Evolutionary conservation across 2,797 vertebrate genomes (phyloP).

Genomic region (Coregonus sp.): DNA sequence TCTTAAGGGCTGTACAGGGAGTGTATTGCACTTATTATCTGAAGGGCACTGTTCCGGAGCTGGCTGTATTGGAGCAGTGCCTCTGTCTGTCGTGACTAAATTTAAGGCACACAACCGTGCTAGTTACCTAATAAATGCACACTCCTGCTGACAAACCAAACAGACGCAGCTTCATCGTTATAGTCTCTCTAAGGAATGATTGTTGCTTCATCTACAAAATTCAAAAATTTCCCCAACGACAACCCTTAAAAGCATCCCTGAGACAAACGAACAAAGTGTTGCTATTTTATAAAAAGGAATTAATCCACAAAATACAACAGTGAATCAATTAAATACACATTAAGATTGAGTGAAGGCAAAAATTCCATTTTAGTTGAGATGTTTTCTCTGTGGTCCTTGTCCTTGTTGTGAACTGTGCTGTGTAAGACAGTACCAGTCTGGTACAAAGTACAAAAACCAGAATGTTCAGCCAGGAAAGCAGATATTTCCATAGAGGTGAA

Average conservation of each 20-base stretch:
- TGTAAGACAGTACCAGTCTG: background rate
- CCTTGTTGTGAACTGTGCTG: background rate
- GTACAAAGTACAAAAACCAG: too few relatives aligned
- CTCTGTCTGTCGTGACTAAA: background rate
- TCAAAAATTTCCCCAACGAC: background rate
- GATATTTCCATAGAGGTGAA: too few relatives aligned
- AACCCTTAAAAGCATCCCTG: background rate
- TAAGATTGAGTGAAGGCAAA: background rate
- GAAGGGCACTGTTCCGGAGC: background rate
- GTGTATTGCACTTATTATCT: background rate
- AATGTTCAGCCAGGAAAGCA: too few relatives aligned
- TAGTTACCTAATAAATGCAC: background rate
- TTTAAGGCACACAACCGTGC: background rate
- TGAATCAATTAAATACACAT: background rate
- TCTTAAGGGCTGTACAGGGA: background rate
- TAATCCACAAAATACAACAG: background rate
- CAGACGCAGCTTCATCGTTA: background rate
- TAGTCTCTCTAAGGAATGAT: background rate
- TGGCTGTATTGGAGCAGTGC: background rate
- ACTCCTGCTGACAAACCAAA: background rate
- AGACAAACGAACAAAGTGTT: background rate
- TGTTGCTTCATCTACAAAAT: background rate
- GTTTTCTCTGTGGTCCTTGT: background rate
- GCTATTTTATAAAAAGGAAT: background rate
- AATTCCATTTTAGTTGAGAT: background rate